Percentiles rank a stretch among this genome's conserved stretches.
phyloP scores from a whole-genome alignment of 1,140 invertebrate species.

The Heliconius eleuchia region DNA sequence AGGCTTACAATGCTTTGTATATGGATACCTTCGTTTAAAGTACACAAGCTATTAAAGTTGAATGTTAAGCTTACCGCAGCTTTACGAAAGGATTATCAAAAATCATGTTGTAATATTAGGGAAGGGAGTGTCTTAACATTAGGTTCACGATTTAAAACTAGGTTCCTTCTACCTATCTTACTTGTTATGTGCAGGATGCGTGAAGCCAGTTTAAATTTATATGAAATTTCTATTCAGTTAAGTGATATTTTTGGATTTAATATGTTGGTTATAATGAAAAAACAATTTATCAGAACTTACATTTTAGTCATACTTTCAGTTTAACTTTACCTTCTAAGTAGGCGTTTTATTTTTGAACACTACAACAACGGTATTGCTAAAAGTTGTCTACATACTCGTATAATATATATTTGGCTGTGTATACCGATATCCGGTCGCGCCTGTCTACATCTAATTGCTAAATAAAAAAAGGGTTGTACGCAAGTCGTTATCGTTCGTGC shows the following conservation, averaged over 20 bases:
- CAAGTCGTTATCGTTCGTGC: not conserved
- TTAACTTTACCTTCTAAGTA: not conserved
- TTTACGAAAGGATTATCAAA: too few relatives aligned
- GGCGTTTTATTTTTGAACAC: not conserved
- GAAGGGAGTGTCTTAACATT: too few relatives aligned
- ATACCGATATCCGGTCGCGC: slow-evolving; percentile 63
- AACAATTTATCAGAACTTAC: not conserved
- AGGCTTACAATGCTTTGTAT: not conserved
- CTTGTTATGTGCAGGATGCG: too few relatives aligned
- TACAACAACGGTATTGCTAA: not conserved
- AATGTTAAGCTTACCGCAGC: not conserved
- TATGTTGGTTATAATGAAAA: not conserved
- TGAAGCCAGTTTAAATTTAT: too few relatives aligned
- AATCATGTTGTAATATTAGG: too few relatives aligned
- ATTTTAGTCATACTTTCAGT: not conserved
- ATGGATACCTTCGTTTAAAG: not conserved
- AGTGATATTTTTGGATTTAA: too few relatives aligned
- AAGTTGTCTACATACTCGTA: not conserved
- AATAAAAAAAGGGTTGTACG: slow-evolving; percentile 45
- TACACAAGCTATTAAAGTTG: not conserved
- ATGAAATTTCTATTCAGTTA: too few relatives aligned
- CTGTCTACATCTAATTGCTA: slow-evolving; percentile 61
- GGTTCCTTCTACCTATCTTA: too few relatives aligned
- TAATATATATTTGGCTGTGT: slow-evolving; percentile 19
- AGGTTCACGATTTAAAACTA: too few relatives aligned